A percentile compares a stretch with the other conserved stretches of the same genome.
These are phyloP conservation scores for Enteromius radiatus DNA, from an alignment of 2,797 vertebrate species.

Conservation along the genomic window DNA sequence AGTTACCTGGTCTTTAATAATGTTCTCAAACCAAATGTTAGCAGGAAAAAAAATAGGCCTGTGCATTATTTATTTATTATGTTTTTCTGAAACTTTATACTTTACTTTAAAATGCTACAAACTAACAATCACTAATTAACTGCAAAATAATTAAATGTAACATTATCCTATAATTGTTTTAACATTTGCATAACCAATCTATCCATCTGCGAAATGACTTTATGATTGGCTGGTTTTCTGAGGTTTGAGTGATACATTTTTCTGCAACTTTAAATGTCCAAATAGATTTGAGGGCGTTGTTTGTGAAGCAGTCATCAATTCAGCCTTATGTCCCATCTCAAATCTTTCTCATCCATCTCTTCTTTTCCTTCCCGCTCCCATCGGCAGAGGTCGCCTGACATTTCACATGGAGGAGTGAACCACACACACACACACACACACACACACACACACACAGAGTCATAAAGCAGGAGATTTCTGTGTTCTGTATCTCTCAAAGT, in stretches of 20 bases:
- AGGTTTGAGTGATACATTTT: neutral
- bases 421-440: slow-evolving; percentile 71
- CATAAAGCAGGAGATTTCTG: neutral
- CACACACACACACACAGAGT: slow-evolving; percentile 57
- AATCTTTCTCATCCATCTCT: slow-evolving; percentile 17
- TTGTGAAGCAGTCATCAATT: slow-evolving; percentile 3
- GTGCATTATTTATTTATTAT: neutral
- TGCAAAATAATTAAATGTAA: neutral
- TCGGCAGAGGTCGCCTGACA: slow-evolving; percentile 82
- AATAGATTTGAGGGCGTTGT: neutral
- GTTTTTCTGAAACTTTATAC: neutral
- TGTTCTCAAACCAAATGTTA: neutral
- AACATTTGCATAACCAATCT: neutral
- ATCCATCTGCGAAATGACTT: neutral
- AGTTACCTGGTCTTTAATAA: neutral
- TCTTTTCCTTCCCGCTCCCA: slow-evolving; percentile 61
- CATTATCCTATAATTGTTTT: neutral
- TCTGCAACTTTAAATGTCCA: neutral
- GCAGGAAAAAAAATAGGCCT: neutral
- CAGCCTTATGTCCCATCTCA: neutral
- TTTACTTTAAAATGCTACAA: neutral
- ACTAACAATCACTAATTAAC: neutral
- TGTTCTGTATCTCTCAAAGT: neutral
- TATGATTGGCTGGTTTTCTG: neutral
- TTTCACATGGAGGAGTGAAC: slow-evolving; percentile 68